A percentile compares a stretch with the other conserved stretches of the same genome.
These are phyloP conservation scores for Opisthograptis luteolata DNA, from an alignment of 2,888 invertebrate species.

Conservation along the genomic window DNA sequence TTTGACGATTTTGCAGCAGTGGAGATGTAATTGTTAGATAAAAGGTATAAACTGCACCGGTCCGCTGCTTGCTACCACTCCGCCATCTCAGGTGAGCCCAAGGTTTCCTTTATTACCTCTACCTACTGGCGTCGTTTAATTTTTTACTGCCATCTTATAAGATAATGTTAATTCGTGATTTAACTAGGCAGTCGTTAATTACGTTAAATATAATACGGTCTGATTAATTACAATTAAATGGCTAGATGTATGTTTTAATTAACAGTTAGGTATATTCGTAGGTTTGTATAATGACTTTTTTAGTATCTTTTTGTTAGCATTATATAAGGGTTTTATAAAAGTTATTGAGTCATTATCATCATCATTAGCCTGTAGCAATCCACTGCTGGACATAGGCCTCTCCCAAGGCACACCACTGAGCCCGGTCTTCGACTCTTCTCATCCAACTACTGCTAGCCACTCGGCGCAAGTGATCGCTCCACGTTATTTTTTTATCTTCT, in stretches of 20 bases:
- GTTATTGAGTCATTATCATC: too few relatives aligned
- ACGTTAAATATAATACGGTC: slow-evolving; percentile 10
- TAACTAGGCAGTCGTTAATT: slow-evolving; percentile 19
- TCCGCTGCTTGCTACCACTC: slow-evolving; percentile 9
- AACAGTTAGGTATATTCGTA: too few relatives aligned
- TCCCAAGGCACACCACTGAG: too few relatives aligned
- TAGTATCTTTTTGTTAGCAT: too few relatives aligned
- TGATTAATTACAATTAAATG: slow-evolving; percentile 1
- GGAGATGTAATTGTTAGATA: slow-evolving; percentile 30
- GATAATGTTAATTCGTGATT: slow-evolving; percentile 8
- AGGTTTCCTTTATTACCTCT: slow-evolving; percentile 15
- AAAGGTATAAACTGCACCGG: slow-evolving; percentile 24
- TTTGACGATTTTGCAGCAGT: slow-evolving; percentile 38
- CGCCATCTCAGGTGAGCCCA: slow-evolving; percentile 1
- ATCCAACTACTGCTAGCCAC: too few relatives aligned
- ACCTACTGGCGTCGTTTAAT: background rate
- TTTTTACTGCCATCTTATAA: slow-evolving; percentile 16
- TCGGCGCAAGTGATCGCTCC: too few relatives aligned
- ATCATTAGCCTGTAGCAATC: too few relatives aligned
- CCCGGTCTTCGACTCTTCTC: too few relatives aligned
- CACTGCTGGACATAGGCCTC: too few relatives aligned
- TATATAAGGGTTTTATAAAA: too few relatives aligned
- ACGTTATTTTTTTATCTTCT: too few relatives aligned
- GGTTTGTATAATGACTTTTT: too few relatives aligned
- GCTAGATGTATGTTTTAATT: background rate